Base-by-base conservation (phyloP, 1,140 invertebrate species). In the Calliopsis andreniformis region DNA sequence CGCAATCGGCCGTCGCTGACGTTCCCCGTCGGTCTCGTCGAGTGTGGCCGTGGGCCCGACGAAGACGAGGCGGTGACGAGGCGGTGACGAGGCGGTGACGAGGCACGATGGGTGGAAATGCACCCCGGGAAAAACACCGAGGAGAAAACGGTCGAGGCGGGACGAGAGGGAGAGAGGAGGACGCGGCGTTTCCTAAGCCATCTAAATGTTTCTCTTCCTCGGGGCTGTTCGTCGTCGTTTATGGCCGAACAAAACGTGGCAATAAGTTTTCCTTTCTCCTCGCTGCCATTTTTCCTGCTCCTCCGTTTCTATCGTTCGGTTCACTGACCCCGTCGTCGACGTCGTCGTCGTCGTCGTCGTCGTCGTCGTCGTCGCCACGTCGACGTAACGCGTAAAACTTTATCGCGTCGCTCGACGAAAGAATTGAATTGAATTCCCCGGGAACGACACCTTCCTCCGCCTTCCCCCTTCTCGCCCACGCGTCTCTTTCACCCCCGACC, bases 181-280 rank as follows among this genome's bases (percentile, higher is more conserved):
- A 32, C 47, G 56, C n/a, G 8, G 28, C 14, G n/a, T 62, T 51
- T 43, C 16, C 47, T 75, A 55, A 78, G 61, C 80, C 64, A 81
- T 79, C 76, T 73, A 84, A 86, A 86, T 82, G 76, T 78, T 84
- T 83, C 69, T 67, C 53, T 64, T 61, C 64, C 76, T 51, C 49
- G 39, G 32, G 69, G 49, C 47, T 30, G 32, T 69, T 35, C 76
- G 20, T 58, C 49, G 76, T 69, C 76, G 77, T 85, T 82, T 85
- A 82, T 68, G 77, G 62, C 55, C 72, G 72, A 82, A 70, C 79
- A 82, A 85, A 85, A 82, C 66, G 76, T 45, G 76, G 59, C 83
- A 80, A 78, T 85, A 85, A 85, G 80, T 84, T 83, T 76, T 76
- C 69, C 78, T 56, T 72, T 64, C 73, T 72, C 51, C 35, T 42